Conservation (phyloP, 37 sponge, comb jelly and placozoan genomes). For the Ianthella basta region DNA sequence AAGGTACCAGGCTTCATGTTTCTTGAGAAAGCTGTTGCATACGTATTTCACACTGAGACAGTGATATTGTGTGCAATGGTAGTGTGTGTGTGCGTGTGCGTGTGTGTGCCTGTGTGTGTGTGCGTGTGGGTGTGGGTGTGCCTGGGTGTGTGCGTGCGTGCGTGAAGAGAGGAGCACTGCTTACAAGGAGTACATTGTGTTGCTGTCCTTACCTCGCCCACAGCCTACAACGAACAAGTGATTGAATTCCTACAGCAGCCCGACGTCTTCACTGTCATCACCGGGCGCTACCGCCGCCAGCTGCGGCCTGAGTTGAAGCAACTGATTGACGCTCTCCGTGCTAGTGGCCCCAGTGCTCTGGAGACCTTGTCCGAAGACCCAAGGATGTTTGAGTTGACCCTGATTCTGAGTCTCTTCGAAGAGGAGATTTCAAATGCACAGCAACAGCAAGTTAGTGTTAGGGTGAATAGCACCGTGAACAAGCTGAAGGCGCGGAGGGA, state of each 20-base stretch:
- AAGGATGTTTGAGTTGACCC: constrained; percentile 18
- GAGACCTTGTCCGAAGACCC: constrained; percentile 18
- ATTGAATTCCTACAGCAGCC: constrained; percentile 75
- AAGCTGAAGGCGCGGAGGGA: constrained; percentile 26
- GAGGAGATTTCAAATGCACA: constrained; percentile 59
- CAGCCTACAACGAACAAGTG: constrained; percentile 73
- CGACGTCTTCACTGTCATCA: constrained; percentile 44
- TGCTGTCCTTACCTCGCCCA: background rate
- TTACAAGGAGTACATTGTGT: background rate
- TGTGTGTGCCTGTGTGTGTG: constrained; percentile 5
- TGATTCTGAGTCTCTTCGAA: constrained; percentile 73
- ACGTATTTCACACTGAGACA: no score
- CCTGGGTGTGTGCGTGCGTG: background rate
- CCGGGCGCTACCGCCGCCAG: background rate
- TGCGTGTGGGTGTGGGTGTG: background rate
- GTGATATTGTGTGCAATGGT: no score
- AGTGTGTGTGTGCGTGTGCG: constrained; percentile 20
- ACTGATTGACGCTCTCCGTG: constrained; percentile 19
- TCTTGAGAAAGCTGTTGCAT: no score
- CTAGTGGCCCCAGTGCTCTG: constrained; percentile 1
- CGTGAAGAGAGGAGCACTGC: background rate
- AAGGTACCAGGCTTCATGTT: no score
- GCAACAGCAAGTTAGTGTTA: constrained; percentile 2
- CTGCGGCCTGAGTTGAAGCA: constrained; percentile 33
- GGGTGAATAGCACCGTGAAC: background rate